These are phyloP conservation scores for Piscicola geometra DNA, from an alignment of 2,888 invertebrate genomes.

Conservation along the genomic window DNA sequence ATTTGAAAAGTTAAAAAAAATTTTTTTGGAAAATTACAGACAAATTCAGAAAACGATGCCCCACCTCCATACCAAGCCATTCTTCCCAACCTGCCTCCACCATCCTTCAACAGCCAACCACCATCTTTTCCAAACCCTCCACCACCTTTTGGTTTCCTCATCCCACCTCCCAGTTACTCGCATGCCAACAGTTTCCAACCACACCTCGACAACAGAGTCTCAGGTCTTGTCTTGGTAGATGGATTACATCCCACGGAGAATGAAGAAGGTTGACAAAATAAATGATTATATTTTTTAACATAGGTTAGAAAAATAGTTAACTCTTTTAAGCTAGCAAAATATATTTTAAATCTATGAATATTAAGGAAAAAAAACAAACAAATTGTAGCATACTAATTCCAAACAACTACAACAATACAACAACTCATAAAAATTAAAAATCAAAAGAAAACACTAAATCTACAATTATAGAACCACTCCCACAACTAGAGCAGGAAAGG, in stretches of 20 bases:
- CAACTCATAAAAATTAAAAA: too few relatives aligned
- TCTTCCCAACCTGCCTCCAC: not conserved
- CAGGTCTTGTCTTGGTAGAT: not conserved
- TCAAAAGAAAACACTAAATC: too few relatives aligned
- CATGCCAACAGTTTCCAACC: not conserved
- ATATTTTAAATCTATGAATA: not conserved
- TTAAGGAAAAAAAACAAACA: too few relatives aligned
- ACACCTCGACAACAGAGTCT: not conserved
- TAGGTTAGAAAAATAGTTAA: not conserved
- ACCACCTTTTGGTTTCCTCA: not conserved
- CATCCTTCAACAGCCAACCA: not conserved
- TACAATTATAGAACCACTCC: not conserved
- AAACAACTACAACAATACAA: too few relatives aligned
- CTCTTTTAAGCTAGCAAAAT: not conserved
- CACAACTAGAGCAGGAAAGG: not conserved
- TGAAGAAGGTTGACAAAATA: not conserved
- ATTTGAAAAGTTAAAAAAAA: too few relatives aligned
- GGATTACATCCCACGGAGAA: not conserved
- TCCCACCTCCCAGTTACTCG: slow-evolving; percentile 4
- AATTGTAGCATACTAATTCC: too few relatives aligned
- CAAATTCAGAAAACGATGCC: not conserved
- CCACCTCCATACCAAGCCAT: slow-evolving; percentile 6
- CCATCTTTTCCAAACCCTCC: not conserved
- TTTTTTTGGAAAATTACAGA: too few relatives aligned
- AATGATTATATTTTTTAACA: not conserved